Base-by-base conservation (phyloP, 2,113 vertebrate species). In the Neotoma lepida region DNA sequence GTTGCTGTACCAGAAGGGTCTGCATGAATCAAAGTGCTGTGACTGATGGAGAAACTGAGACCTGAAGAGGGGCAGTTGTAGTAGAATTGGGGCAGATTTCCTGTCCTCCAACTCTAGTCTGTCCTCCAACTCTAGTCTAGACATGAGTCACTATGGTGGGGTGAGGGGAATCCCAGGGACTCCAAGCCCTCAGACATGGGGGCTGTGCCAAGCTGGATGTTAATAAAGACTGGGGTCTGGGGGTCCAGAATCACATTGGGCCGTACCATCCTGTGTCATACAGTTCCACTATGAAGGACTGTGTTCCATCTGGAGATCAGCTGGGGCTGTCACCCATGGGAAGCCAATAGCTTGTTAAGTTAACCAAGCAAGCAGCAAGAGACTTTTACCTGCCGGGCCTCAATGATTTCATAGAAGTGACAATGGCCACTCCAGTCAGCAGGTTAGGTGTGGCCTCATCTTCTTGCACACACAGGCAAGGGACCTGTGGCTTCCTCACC, bases 101-200 rank as follows among this genome's bases (percentile, higher is more conserved):
- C 33, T 4, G 0, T 56, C 54, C 51, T 28, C 44, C 0, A 0
- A 1, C 77, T 84, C 46, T 17, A 63, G 30, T 39, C 6, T 35
- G 0, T 56, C 54, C 51, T 28, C 44, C 0, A 0, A 1, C 77
- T 84, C 46, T 17, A 63, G 30, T 39, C 6, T 35, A 28, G 44
- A 28, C 0, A 0, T 39, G 49, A 54, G 30, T 74, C 46, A 39
- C 30, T 17, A 24, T 10, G 49, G 17, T 68, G 24, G 20, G 4
- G 51, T 44, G 61, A 14, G 30, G 56, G 18, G 64, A 41, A 49
- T 41, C 56, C 14, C 7, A 17, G 94, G 33, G 73, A 35, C 33
- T 33, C 2, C 54, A 33, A 68, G 49, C 28, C 4, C 58, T 46
- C 64, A n/a, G 78, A 14, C 6, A 66, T 63, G 56, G 46, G 12